Base-by-base conservation (phyloP, 2,797 vertebrate genomes). In the Epinephelus awoara region DNA sequence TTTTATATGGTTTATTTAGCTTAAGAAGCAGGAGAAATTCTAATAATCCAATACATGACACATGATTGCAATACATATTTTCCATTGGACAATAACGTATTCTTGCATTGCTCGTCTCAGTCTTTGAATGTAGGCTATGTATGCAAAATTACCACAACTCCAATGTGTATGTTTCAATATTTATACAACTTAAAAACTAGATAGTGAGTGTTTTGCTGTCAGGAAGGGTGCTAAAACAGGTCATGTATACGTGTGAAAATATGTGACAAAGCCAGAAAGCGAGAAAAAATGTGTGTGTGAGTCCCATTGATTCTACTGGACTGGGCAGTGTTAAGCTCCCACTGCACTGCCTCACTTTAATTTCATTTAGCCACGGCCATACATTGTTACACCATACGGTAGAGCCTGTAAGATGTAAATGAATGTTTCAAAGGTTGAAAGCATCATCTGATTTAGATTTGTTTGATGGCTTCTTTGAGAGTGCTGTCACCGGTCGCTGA, bases 261-360 rank as follows among this genome's bases (percentile, higher is more conserved):
- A 29, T 29, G 54, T 56, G 29, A 19, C 40, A 40, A 46, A 52
- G 29, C 59, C 9, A 46, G 52, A 64, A 40, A 64, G 29, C 0
- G 1, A 25, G 54, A 13, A 21, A 59, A 17, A 38, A 49, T 58
- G 49, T 56, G 52, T 34, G 58, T 34, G 46, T 15, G 50, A 23
- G 42, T 23, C 56, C 17, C 75, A 59, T 50, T 15, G 34, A 63
- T 54, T 70, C 38, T 0, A 11, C 63, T 58, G 67, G 38, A 69
- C 58, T 54, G 58, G 13, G 3, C 72, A 79, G 65, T 6, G 40
- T 63, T 49, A 56, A 23, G 51, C 50, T 64, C 57, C 42, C 29
- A 2, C 58, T 76, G 50, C 34, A 23, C 12, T 51, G 23, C 10
- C n/a, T 38, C 19, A 4, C 55, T 75, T 56, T 17, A 29, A 56